Evolutionary conservation across 2,888 invertebrate genomes (phyloP), one percentile per base, ranked within the genome.

Genomic region (Polydrusus cervinus): DNA sequence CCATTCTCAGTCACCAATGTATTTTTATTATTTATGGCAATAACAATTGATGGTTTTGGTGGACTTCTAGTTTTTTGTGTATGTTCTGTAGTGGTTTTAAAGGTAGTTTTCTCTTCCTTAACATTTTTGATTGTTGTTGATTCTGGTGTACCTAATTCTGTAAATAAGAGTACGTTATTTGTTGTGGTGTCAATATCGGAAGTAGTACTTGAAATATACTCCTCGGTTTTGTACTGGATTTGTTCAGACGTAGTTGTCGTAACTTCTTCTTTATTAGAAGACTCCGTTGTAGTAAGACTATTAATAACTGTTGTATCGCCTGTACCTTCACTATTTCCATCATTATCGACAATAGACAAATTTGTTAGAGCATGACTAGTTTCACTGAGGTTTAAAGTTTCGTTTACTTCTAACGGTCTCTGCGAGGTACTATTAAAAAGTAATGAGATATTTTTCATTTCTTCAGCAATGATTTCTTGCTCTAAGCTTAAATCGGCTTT

Each of bases 121-220:
- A 9, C n/a, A 38, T 18, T 34, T 18, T 20, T n/a, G 34, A 45
- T 68, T 45, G 62, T 62, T n/a, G 18, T 14, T 16, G 5, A 11
- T 49, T 67, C 67, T 47, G 60, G 49, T 7, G 51, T 49, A 30
- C 7, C 40, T 18, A 80, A 79, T 75, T 80, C 78, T 16, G 78
- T 78, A 20, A 78, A 64, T 20, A 78, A 34, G 9, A 10, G 71
- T 65, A 74, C 49, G 16, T 77, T 64, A 8, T 77, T 70, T 45
- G 78, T 75, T 30, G 80, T 60, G 53, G 71, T 45, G 67, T 88
- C 88, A 62, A 88, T 85, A 75, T 69, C 70, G 2, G 61, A n/a
- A 14, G 71, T 43, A 60, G 72, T 79, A 10, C 34, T 34, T 34
- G 78, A 74, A 34, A 73, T 72, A 66, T 60, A 57, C 13, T 74